Conservation (phyloP, 1,140 invertebrate genomes). For the fruit fly (Drosophila melanogaster) region Release_6_plus_ISO1_MT NC_004354.4:14498501-14499000, state of each 20-base stretch:
- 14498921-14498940: constrained; percentile 56
- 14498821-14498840: not conserved
- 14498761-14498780: too few species aligned
- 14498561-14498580: constrained; percentile 2
- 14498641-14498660: not conserved
- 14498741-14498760: too few species aligned
- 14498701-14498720: too few species aligned
- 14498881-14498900: constrained; percentile 59
- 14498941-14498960: constrained; percentile 1
- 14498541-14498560: not conserved
- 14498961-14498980: constrained; percentile 5
- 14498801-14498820: not conserved
- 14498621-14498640: not conserved
- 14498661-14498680: not conserved
- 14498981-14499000: constrained; percentile 8
- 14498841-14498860: constrained; percentile 54
- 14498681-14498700: constrained; percentile 1
- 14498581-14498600: not conserved
- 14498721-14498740: too few species aligned
- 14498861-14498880: constrained; percentile 50
- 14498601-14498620: not conserved
- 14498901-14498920: constrained; percentile 63
- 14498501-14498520: not conserved
- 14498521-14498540: constrained; percentile 15
- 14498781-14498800: not conserved